phyloP scores from a whole-genome alignment of 2,797 vertebrate species.

The Naso thynnoides region DNA sequence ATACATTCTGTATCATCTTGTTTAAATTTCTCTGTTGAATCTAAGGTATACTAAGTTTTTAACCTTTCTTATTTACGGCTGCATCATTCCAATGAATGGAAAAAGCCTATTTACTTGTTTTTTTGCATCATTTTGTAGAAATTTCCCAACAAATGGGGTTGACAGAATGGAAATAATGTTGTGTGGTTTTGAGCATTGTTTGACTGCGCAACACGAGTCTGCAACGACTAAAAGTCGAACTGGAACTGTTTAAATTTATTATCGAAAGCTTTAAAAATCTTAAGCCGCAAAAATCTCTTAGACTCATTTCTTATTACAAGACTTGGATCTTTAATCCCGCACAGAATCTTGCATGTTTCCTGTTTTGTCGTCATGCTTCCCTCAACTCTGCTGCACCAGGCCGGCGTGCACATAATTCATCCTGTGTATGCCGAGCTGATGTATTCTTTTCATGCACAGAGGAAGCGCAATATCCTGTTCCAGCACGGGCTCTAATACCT shows the following conservation, averaged over 20 bases:
- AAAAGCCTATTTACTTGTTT: not conserved
- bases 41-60: not conserved
- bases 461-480: constrained; percentile 86
- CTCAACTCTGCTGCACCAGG: constrained; percentile 18
- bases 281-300: constrained; percentile 16
- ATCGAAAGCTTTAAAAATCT: constrained; percentile 25
- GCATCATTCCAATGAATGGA: not conserved
- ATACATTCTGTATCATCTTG: not conserved
- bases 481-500: constrained; percentile 67
- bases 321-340: constrained; percentile 20
- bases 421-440: constrained; percentile 71
- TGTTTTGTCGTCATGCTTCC: constrained; percentile 13
- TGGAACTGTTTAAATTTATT: constrained; percentile 10
- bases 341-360: constrained; percentile 36
- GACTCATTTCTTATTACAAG: constrained; percentile 13
- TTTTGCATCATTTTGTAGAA: not conserved
- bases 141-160: not conserved
- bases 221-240: constrained; percentile 5
- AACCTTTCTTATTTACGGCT: not conserved
- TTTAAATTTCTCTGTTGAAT: not conserved
- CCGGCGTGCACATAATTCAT: constrained; percentile 67
- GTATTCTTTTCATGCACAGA: constrained; percentile 81
- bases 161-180: not conserved
- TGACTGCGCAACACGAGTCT: constrained; percentile 3
- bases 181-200: constrained; percentile 5